Evolutionary conservation across 35 echinoderm and acorn worm genomes (phyloP), one percentile per base, ranked within the genome.

Genomic region (Ophioderma brevispina): DNA sequence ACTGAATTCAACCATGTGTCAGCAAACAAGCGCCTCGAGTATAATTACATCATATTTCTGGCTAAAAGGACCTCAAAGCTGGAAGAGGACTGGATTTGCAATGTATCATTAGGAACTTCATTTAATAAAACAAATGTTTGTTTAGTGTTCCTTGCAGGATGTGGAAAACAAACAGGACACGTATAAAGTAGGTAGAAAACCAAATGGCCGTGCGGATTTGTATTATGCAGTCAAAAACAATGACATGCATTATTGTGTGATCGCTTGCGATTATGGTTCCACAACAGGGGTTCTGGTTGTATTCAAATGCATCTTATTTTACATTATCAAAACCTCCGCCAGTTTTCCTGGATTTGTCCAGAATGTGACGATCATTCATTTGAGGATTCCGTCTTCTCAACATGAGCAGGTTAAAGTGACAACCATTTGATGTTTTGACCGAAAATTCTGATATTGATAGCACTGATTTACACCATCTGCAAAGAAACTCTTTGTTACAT

Each of bases 271-370:
- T 70, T 70, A 6, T 70, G 59, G 59, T 43, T 82, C 23, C 80
- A 82, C 37, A 82, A 31, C 28, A 42, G 34, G 80, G 1, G 37
- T 25, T 38, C n/a, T 41, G 37, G 28, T n/a, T 11, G n/a, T n/a
- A n/a, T n/a, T 80, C 78, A 80, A 33, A 80, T 1, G 11, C 32
- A 80, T 80, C 78, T 1, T 80, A 80, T n/a, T 80, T 2, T 15
- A 31, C 36, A 80, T 31, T 80, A 80, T 31, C 78, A 80, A 80
- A 35, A n/a, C n/a, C n/a, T n/a, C n/a, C 4, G 15, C n/a, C 11
- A 15, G 36, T 80, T 82, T 82, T n/a, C 80, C 35, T 82, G 34
- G 37, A 82, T 82, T 38, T 82, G 80, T 40, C 80, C 80, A 40
- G 35, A 38, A 43, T 82, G 80, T 42, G 80, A 82, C 37, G n/a